Percentiles rank a stretch among this genome's conserved stretches.
Evolutionary conservation across 1,140 invertebrate genomes (phyloP).

Genomic region (Anoplophora glabripennis): DNA sequence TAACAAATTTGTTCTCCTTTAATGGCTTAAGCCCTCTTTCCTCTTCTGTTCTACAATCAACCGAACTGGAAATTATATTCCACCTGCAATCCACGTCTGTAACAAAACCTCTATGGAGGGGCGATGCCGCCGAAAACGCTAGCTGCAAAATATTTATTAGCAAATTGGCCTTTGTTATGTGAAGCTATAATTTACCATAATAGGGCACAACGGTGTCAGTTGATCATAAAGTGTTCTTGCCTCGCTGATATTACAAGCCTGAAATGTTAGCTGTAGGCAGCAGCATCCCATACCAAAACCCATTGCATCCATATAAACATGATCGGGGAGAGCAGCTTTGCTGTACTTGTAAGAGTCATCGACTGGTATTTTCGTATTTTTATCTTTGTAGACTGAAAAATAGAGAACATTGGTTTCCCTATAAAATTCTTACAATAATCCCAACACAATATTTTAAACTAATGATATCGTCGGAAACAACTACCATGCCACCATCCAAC

Average conservation of each 20-base stretch:
- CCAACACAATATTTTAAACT: too few relatives aligned
- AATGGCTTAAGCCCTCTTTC: slow-evolving; percentile 83
- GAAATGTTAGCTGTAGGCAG: slow-evolving; percentile 94
- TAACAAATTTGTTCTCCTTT: slow-evolving; percentile 76
- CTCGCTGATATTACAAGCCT: slow-evolving; percentile 96
- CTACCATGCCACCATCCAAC: too few relatives aligned
- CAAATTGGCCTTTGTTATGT: neutral
- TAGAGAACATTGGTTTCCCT: neutral
- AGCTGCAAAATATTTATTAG: slow-evolving; percentile 57
- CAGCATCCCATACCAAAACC: slow-evolving; percentile 99
- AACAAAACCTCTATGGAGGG: slow-evolving; percentile 88
- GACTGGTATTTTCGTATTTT: slow-evolving; percentile 78
- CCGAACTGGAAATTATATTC: slow-evolving; percentile 91
- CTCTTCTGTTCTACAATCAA: slow-evolving; percentile 93
- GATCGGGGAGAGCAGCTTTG: slow-evolving; percentile 71
- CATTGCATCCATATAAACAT: slow-evolving; percentile 98
- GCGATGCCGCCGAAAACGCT: slow-evolving; percentile 94
- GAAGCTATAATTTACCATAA: slow-evolving; percentile 74
- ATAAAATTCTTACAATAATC: too few relatives aligned
- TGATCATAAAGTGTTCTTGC: slow-evolving; percentile 96
- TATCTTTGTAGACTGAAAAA: slow-evolving; percentile 57
- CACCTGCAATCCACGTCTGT: slow-evolving; percentile 96
- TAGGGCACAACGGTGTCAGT: slow-evolving; percentile 93
- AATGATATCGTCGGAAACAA: too few relatives aligned
- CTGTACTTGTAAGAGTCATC: slow-evolving; percentile 62